Conservation (phyloP, 37 sponge, comb jelly and placozoan species). For the Petrosia ficiformis region DNA sequence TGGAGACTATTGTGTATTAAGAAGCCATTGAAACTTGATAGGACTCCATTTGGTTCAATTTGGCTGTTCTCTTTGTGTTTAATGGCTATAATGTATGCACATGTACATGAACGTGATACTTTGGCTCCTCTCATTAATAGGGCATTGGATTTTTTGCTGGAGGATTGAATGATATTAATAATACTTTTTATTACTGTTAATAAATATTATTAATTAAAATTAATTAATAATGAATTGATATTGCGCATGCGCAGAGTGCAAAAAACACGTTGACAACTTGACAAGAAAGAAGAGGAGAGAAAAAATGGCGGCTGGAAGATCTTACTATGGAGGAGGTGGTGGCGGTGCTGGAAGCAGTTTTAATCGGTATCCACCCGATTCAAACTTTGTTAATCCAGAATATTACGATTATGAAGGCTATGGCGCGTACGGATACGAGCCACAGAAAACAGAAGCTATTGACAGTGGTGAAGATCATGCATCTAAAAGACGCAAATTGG, state of each 20-base stretch:
- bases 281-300: neutral
- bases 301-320: constrained; percentile 21
- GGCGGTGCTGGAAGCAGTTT: neutral
- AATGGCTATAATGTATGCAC: too few relatives aligned
- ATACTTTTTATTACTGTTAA: too few relatives aligned
- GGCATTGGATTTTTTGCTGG: too few relatives aligned
- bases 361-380: neutral
- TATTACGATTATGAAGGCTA: constrained; percentile 42
- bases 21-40: too few relatives aligned
- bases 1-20: too few relatives aligned
- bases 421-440: constrained; percentile 34
- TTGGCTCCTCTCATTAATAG: too few relatives aligned
- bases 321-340: neutral
- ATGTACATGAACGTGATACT: too few relatives aligned
- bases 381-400: constrained; percentile 26
- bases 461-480: constrained; percentile 19
- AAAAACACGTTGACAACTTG: neutral
- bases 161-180: too few relatives aligned
- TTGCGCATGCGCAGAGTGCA: neutral
- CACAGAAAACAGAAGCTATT: neutral
- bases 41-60: too few relatives aligned
- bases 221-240: too few relatives aligned
- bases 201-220: too few relatives aligned
- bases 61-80: too few relatives aligned
- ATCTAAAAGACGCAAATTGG: constrained; percentile 32